Evolutionary conservation across 2,888 invertebrate genomes (phyloP), one percentile per base, ranked within the genome.

Genomic region (Glaucopsyche alexis): DNA sequence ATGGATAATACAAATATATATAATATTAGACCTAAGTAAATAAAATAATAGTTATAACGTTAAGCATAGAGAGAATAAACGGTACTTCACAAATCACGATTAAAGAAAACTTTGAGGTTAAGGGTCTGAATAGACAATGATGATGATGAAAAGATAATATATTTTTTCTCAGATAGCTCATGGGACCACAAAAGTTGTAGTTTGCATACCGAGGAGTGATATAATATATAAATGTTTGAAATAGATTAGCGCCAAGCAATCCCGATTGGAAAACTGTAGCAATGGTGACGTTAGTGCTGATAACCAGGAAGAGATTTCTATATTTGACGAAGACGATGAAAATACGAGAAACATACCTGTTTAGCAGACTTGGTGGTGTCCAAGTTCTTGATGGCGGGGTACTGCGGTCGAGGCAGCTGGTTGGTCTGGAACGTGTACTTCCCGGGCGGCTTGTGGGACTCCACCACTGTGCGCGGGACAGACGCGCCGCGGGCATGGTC

Each of bases 401-500:
- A 95, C 86, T 97, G 96, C 0, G 96, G 96, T 75, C 94, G 90
- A 0, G 97, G 97, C 78, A 97, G 89, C 81, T 96, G 96, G 74
- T 95, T 95, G 47, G 96, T 95, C 85, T 95, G 96, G 90, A 93
- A 85, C 80, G 92, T 85, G 85, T 93, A 86, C 82, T 93, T 84
- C 78, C 93, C 84, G 73, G 93, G 82, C 74, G 90, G 81, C 79
- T 87, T 81, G 83, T 83, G 75, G 86, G 84, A 77, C 82, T 94
- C 82, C 80, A 89, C 74, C 77, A 88, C 80, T 82, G 79, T 42
- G 73, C 91, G 84, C 1, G 87, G 79, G 4, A 76, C 81, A 0
- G 87, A 79, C 1, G 82, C 73, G 19, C 71, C 86, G 78, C 75
- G 78, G 38, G 73, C 71, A 7, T 73, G 75, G 67, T 75, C 77